Evolutionary conservation across 2,797 vertebrate genomes (phyloP).

Genomic region (Brachyalestes nurse): DNA sequence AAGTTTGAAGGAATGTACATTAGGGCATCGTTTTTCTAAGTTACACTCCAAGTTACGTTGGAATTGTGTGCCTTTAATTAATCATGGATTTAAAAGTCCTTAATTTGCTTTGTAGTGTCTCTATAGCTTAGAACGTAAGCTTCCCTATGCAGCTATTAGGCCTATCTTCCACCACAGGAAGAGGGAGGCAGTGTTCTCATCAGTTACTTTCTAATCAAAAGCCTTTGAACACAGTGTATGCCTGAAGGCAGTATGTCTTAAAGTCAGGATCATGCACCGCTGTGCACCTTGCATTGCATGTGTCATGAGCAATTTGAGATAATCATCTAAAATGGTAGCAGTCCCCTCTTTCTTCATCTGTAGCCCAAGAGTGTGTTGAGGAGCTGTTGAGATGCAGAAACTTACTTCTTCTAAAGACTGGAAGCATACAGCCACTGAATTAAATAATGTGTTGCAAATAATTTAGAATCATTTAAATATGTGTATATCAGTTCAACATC

Average conservation of each 20-base stretch:
- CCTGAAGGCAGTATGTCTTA: constrained; percentile 38
- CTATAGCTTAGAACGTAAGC: constrained; percentile 12
- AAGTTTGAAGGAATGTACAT: constrained; percentile 10
- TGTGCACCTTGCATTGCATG: constrained; percentile 39
- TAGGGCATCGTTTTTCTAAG: constrained; percentile 20
- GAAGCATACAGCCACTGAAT: not conserved
- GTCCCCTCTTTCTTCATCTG: constrained; percentile 34
- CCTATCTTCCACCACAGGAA: not conserved
- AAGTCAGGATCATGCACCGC: constrained; percentile 24
- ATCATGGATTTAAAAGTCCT: constrained; percentile 25
- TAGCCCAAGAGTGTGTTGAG: constrained; percentile 34
- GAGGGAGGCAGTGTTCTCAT: constrained; percentile 36
- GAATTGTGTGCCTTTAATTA: constrained; percentile 35
- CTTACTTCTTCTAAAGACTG: not conserved
- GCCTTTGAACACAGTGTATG: constrained; percentile 46
- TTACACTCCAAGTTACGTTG: not conserved
- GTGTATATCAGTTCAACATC: not conserved
- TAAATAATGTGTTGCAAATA: not conserved
- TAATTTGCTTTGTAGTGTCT: constrained; percentile 37
- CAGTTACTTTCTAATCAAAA: constrained; percentile 51
- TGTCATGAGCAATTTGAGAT: constrained; percentile 48
- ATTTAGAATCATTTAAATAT: not conserved
- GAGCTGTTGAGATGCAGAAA: not conserved
- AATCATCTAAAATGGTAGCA: constrained; percentile 48
- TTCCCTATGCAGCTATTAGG: constrained; percentile 30